Evolutionary conservation across 2,113 vertebrate species (phyloP), one percentile per base, ranked within the genome.

Genomic region (Urocynchramus pylzowi): DNA sequence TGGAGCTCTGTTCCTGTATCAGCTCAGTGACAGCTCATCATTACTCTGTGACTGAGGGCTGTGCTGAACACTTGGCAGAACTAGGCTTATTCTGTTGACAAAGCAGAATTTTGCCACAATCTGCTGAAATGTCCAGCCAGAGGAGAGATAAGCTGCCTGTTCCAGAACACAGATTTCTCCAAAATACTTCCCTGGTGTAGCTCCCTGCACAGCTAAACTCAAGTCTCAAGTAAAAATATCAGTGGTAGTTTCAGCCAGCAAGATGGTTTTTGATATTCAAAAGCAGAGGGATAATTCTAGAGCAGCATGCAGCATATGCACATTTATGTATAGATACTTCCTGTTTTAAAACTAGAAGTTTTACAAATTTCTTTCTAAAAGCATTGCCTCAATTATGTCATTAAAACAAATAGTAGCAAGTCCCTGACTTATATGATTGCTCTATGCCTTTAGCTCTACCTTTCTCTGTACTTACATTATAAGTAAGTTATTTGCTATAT

Each of bases 1-100:
- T 12, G 0, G 47, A 31, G 27, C 53, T 79, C 65, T 93, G 57
- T 23, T 87, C 31, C 61, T 3, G 1, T 37, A 42, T 57, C 70
- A 90, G 49, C 52, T 90, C 75, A 83, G 44, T 73, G 90, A 91
- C 63, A 91, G 67, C 49, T 93, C 78, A 79, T 93, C 82, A 83
- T 80, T 85, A 56, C 35, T 87, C 79, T 76, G 52, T 68, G 87
- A 85, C 78, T 82, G 90, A 95, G 84, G 65, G 39, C 27, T 60
- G 65, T 2, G 9, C 70, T 87, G 65, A 84, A 35, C 27, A 14
- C n/a, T 67, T 5, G 1, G 27, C 44, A 83, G 44, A 91, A 83
- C 14, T 33, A 37, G 13, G 15, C 7, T 93, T 79, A 69, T 60
- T 82, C 53, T 90, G 65, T 60, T 83, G 67, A 94, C 74, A 80